Percentiles rank a stretch among this genome's conserved stretches.
Conservation (phyloP, 1,140 invertebrate genomes). For the Pseudomyrmex pallidus region DNA sequence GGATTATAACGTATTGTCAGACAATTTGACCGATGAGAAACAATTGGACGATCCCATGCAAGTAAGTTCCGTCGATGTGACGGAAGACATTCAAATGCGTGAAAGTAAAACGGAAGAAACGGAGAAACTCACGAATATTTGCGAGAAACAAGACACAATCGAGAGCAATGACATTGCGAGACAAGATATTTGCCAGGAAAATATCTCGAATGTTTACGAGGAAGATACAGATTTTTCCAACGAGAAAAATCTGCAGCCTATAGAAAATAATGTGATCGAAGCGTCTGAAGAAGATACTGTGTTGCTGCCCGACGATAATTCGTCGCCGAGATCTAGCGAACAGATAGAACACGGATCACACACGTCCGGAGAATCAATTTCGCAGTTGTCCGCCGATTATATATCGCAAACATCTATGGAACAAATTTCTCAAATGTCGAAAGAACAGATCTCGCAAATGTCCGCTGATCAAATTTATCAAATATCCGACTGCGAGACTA, state of each 20-base stretch:
- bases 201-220: conserved; percentile 53
- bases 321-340: conserved; percentile 70
- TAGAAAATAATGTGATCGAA: conserved; percentile 62
- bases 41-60: conserved; percentile 64
- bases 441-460: conserved; percentile 74
- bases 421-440: conserved; percentile 74
- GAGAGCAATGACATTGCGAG: conserved; percentile 39
- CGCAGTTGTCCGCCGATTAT: conserved; percentile 71
- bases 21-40: conserved; percentile 69
- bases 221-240: conserved; percentile 62
- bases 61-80: conserved; percentile 62
- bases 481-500: conserved; percentile 76
- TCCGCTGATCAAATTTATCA: conserved; percentile 78
- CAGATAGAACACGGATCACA: conserved; percentile 73
- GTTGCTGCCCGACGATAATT: conserved; percentile 77
- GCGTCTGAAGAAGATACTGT: conserved; percentile 73
- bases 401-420: conserved; percentile 73
- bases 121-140: conserved; percentile 56
- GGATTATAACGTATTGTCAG: conserved; percentile 69
- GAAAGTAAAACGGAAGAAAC: conserved; percentile 64
- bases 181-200: conserved; percentile 54
- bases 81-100: conserved; percentile 60
- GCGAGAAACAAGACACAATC: conserved; percentile 58
- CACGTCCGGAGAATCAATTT: conserved; percentile 65
- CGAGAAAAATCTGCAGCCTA: conserved; percentile 56